Percentiles rank a stretch among this genome's conserved stretches.
phyloP scores from a whole-genome alignment of 2,113 vertebrate species.

The Microtus ochrogaster region DNA sequence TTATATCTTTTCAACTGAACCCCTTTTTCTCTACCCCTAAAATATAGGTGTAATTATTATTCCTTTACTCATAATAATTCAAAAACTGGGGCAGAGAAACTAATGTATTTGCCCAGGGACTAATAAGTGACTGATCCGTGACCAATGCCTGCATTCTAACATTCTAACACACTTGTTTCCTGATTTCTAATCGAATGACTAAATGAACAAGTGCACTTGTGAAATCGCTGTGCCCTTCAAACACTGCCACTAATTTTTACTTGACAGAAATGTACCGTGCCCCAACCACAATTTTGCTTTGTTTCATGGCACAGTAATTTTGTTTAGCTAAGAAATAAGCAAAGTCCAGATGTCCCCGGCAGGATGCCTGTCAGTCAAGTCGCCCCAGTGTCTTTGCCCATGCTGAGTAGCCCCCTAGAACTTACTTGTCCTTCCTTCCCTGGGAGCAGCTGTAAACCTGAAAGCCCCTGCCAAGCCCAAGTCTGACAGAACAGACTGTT shows the following conservation, averaged over 20 bases:
- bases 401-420: conserved; percentile 72
- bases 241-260: conserved; percentile 38
- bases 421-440: conserved; percentile 81
- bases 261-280: conserved; percentile 30
- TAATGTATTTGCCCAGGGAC: background rate
- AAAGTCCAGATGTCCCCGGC: conserved; percentile 83
- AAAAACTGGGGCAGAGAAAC: conserved; percentile 26
- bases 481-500: conserved; percentile 74
- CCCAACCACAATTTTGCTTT: conserved; percentile 56
- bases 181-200: conserved; percentile 12
- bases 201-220: background rate
- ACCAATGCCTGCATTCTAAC: conserved; percentile 43
- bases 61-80: background rate
- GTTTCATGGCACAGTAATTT: conserved; percentile 75
- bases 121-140: conserved; percentile 35
- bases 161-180: conserved; percentile 31
- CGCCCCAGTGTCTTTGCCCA: conserved; percentile 73
- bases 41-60: background rate
- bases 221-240: conserved; percentile 37
- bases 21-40: background rate
- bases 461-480: conserved; percentile 77
- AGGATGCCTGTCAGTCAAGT: conserved; percentile 78
- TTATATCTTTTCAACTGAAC: background rate
- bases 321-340: conserved; percentile 81
- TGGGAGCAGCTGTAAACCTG: conserved; percentile 80